A percentile compares a stretch with the other conserved stretches of the same genome.
Conservation (phyloP, 2,888 invertebrate genomes). For the Chromoteleia sp. region DNA sequence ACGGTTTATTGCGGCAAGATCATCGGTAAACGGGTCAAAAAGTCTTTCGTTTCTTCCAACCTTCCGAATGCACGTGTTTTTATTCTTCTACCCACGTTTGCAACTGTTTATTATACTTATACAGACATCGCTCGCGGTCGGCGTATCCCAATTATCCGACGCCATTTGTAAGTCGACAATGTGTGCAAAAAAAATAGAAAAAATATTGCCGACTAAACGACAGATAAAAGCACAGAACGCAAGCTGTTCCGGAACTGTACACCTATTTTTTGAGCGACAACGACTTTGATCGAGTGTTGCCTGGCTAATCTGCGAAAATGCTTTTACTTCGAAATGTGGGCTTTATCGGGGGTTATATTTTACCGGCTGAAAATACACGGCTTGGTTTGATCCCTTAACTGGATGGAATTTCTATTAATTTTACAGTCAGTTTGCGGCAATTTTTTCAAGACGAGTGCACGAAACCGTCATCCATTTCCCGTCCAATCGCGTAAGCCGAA, state of each 20-base stretch:
- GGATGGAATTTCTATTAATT: slow-evolving; percentile 23
- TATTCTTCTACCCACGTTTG: slow-evolving; percentile 3
- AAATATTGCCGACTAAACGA: slow-evolving; percentile 51
- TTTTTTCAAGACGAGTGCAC: neutral
- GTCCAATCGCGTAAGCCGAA: neutral
- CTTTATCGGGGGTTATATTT: slow-evolving; percentile 52
- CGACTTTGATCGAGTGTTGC: slow-evolving; percentile 57
- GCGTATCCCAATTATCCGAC: slow-evolving; percentile 56
- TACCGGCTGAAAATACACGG: slow-evolving; percentile 33
- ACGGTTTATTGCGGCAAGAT: no score
- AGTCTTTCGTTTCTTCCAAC: no score
- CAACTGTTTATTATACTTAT: slow-evolving; percentile 48
- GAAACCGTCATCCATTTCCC: no score
- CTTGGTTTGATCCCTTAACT: slow-evolving; percentile 26
- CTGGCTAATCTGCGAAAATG: slow-evolving; percentile 54
- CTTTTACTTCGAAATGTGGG: slow-evolving; percentile 46
- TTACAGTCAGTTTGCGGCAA: neutral
- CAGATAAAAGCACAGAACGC: slow-evolving; percentile 49
- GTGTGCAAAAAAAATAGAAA: slow-evolving; percentile 27
- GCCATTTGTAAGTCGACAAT: slow-evolving; percentile 30
- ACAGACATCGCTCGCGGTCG: slow-evolving; percentile 43
- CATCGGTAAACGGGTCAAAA: no score
- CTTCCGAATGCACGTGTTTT: no score
- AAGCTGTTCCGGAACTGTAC: slow-evolving; percentile 29
- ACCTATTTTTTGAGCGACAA: slow-evolving; percentile 49